A percentile compares a stretch with the other conserved stretches of the same genome.
Conservation (phyloP, 2,113 vertebrate genomes). For the Terrapene triunguis region DNA sequence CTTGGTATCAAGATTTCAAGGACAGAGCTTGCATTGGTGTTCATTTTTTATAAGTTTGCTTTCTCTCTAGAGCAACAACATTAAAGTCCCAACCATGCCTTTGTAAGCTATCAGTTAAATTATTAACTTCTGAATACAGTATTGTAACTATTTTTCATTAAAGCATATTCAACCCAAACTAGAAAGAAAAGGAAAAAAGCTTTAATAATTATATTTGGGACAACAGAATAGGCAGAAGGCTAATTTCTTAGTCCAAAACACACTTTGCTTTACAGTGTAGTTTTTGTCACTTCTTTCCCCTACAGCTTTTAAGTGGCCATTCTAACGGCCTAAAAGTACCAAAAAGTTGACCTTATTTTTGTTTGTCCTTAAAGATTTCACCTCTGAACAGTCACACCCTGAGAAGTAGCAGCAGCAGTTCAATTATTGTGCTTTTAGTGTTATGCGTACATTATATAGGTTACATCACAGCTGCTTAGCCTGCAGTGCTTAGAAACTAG, state of each 20-base stretch:
- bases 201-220: background rate
- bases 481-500: conserved; percentile 85
- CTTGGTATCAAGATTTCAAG: conserved; percentile 62
- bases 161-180: background rate
- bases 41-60: conserved; percentile 60
- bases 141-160: conserved; percentile 5
- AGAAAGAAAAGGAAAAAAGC: background rate
- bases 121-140: conserved; percentile 42
- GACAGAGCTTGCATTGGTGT: conserved; percentile 40
- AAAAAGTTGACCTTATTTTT: conserved; percentile 62
- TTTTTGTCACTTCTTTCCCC: background rate
- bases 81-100: conserved; percentile 33
- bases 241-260: background rate
- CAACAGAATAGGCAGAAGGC: background rate
- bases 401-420: conserved; percentile 72
- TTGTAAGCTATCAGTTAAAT: conserved; percentile 46
- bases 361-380: conserved; percentile 81
- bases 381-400: conserved; percentile 72
- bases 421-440: conserved; percentile 83
- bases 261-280: background rate
- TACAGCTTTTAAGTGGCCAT: conserved; percentile 21
- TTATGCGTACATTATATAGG: conserved; percentile 80
- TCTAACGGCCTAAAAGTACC: conserved; percentile 38
- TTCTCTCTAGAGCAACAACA: conserved; percentile 36
- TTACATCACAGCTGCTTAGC: conserved; percentile 87